These are phyloP conservation scores for Probaryconus sp. DNA, from an alignment of 1,140 invertebrate genomes.

Conservation along the genomic window DNA sequence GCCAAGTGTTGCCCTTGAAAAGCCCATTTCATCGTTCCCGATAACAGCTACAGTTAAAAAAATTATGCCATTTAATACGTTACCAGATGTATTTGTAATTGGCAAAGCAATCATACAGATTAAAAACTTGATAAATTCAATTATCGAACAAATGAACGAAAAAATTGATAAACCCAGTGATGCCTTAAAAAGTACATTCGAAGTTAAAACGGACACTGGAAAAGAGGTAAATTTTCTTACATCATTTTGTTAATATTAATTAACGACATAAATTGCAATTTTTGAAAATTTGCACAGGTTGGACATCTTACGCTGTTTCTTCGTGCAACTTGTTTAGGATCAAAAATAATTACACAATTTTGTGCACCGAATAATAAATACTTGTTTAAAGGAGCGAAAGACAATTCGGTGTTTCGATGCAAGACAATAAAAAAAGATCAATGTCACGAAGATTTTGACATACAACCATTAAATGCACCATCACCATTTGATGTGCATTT, in stretches of 20 bases:
- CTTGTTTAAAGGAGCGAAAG: constrained; percentile 69
- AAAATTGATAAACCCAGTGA: constrained; percentile 54
- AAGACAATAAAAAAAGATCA: constrained; percentile 64
- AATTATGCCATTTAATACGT: constrained; percentile 69
- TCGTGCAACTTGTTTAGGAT: constrained; percentile 82
- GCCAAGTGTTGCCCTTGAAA: constrained; percentile 56
- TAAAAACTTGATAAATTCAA: constrained; percentile 66
- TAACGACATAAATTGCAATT: not conserved
- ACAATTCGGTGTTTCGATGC: constrained; percentile 69
- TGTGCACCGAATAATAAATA: constrained; percentile 75
- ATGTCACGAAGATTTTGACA: constrained; percentile 38
- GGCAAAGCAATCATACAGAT: constrained; percentile 68
- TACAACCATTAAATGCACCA: too few relatives aligned
- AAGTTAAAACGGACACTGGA: constrained; percentile 73
- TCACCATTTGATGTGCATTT: too few relatives aligned
- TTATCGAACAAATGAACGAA: constrained; percentile 61
- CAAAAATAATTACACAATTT: constrained; percentile 83
- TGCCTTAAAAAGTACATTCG: constrained; percentile 80
- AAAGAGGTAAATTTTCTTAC: constrained; percentile 55
- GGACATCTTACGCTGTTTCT: constrained; percentile 79
- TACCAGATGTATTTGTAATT: constrained; percentile 72
- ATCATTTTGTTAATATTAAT: not conserved
- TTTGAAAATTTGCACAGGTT: constrained; percentile 54
- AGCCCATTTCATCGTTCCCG: constrained; percentile 68
- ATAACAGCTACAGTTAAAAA: constrained; percentile 72